A percentile compares a stretch with the other conserved stretches of the same genome.
Conservation (phyloP, 2,797 vertebrate species). For the Notolepis coatsorum region DNA sequence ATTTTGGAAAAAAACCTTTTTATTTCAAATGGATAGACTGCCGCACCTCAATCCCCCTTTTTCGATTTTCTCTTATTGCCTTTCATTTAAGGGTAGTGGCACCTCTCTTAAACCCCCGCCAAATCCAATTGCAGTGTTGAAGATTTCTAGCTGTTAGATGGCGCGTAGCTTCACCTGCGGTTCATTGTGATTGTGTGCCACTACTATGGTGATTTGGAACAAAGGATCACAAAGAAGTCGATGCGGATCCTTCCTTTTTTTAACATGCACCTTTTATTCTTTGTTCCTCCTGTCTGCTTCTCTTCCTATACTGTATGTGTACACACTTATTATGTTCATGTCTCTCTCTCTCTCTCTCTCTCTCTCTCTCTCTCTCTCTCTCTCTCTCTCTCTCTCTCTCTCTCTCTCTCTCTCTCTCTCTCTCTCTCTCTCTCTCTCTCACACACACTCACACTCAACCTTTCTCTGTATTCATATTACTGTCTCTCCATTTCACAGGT, state of each 20-base stretch:
- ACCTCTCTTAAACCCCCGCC: background rate
- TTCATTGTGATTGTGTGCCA: too few relatives aligned
- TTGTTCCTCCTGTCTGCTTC: slow-evolving; percentile 10
- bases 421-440: slow-evolving; percentile 3
- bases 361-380: slow-evolving; percentile 19
- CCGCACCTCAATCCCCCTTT: background rate
- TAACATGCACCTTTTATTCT: slow-evolving; percentile 2
- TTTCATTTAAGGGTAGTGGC: background rate
- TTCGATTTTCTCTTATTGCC: background rate
- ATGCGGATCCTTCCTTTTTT: slow-evolving; percentile 9
- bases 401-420: background rate
- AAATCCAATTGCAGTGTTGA: background rate
- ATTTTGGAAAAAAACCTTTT: too few relatives aligned
- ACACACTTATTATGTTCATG: too few relatives aligned
- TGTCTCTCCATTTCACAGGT: slow-evolving; percentile 53
- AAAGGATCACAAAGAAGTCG: background rate
- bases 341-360: slow-evolving; percentile 7
- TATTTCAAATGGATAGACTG: background rate
- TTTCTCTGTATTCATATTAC: slow-evolving; percentile 7
- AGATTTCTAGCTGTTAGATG: too few relatives aligned
- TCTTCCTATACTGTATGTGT: too few relatives aligned
- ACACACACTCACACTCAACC: too few relatives aligned
- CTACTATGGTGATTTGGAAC: background rate
- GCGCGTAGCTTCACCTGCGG: too few relatives aligned
- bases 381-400: slow-evolving; percentile 5